phyloP scores from a whole-genome alignment of 2,888 invertebrate genomes.

The Pachymerium ferrugineum region DNA sequence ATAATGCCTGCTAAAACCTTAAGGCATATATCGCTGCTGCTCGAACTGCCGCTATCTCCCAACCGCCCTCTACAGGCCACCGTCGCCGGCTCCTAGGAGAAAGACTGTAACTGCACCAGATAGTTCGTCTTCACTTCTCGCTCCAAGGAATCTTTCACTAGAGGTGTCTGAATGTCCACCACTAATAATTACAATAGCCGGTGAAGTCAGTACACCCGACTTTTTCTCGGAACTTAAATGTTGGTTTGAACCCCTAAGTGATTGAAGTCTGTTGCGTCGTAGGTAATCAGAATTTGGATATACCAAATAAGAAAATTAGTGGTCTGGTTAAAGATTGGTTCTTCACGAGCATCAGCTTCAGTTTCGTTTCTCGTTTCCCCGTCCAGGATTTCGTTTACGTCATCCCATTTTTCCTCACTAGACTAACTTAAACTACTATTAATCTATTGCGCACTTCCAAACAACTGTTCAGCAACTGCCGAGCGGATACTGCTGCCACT shows the following conservation, averaged over 20 bases:
- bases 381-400: conserved; percentile 44
- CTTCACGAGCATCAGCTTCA: neutral
- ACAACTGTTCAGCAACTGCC: conserved; percentile 29
- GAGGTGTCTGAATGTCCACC: conserved; percentile 41
- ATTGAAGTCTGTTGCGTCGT: conserved; percentile 23
- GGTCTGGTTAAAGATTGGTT: conserved; percentile 44
- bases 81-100: conserved; percentile 52
- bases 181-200: conserved; percentile 33
- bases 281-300: conserved; percentile 25
- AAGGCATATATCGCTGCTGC: too few species aligned
- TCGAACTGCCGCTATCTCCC: conserved; percentile 47
- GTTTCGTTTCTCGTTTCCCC: conserved; percentile 37
- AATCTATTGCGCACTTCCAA: conserved; percentile 17
- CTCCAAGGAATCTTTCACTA: conserved; percentile 49
- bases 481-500: conserved; percentile 60
- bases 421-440: conserved; percentile 50
- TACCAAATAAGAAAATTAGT: conserved; percentile 29
- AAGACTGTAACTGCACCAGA: conserved; percentile 55
- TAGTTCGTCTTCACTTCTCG: conserved; percentile 53
- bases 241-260: conserved; percentile 6
- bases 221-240: neutral
- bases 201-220: conserved; percentile 31
- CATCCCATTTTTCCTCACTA: conserved; percentile 59
- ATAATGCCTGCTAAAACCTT: too few species aligned
- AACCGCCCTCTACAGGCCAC: conserved; percentile 48